phyloP scores from a whole-genome alignment of 2,113 vertebrate species.

The Nibea albiflora region DNA sequence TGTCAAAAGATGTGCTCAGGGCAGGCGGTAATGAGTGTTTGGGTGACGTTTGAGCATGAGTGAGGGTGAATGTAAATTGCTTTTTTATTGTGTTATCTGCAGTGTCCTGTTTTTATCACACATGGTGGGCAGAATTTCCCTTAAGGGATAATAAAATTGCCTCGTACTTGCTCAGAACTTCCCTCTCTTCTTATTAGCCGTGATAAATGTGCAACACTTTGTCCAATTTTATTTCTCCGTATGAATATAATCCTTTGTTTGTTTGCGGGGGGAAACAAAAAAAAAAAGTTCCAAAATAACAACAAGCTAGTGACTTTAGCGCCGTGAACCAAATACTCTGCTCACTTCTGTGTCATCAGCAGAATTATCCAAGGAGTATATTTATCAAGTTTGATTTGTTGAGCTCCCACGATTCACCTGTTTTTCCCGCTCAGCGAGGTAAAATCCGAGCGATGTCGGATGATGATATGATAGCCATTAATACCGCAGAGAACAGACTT shows the following conservation, averaged over 20 bases:
- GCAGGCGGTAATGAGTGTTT: slow-evolving; percentile 48
- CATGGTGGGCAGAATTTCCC: slow-evolving; percentile 53
- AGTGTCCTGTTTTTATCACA: slow-evolving; percentile 67
- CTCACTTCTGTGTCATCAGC: slow-evolving; percentile 30
- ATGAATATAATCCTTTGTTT: background rate
- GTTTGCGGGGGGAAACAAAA: background rate
- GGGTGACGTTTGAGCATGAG: slow-evolving; percentile 52
- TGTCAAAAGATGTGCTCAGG: slow-evolving; percentile 45
- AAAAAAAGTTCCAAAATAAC: slow-evolving; percentile 14
- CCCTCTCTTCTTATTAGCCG: slow-evolving; percentile 44
- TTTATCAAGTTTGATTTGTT: slow-evolving; percentile 73
- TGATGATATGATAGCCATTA: slow-evolving; percentile 41
- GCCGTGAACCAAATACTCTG: slow-evolving; percentile 14
- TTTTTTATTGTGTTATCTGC: slow-evolving; percentile 67
- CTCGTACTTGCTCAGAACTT: slow-evolving; percentile 40
- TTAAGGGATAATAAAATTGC: slow-evolving; percentile 57
- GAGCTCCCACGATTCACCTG: slow-evolving; percentile 56
- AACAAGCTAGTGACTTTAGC: slow-evolving; percentile 8
- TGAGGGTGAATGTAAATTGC: slow-evolving; percentile 60
- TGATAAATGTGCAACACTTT: slow-evolving; percentile 47
- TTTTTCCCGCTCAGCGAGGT: slow-evolving; percentile 33
- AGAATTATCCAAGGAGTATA: slow-evolving; percentile 71
- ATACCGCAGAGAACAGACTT: slow-evolving; percentile 50
- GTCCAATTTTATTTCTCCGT: slow-evolving; percentile 20
- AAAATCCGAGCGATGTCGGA: slow-evolving; percentile 43